These are phyloP conservation scores for Salmo trutta DNA, from an alignment of 2,797 vertebrate species.

Conservation along the genomic window DNA sequence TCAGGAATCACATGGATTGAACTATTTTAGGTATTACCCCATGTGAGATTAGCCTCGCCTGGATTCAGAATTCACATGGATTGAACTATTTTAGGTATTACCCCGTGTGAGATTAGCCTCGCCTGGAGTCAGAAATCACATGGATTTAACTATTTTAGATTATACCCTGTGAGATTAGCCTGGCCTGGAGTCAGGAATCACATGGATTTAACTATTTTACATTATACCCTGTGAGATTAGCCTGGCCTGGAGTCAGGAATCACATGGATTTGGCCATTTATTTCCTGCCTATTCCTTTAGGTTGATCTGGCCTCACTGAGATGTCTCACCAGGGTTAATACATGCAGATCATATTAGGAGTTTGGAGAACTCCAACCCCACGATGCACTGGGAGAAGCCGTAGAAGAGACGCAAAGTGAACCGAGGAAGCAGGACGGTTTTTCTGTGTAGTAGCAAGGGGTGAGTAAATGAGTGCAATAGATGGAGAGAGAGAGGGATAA, in stretches of 20 bases:
- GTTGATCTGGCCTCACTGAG: conserved; percentile 14
- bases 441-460: background rate
- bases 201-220: conserved; percentile 16
- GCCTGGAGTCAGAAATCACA: no score
- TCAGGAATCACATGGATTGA: no score
- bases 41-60: no score
- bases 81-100: no score
- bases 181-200: conserved; percentile 19
- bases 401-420: conserved; percentile 3
- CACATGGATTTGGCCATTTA: background rate
- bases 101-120: no score
- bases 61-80: no score
- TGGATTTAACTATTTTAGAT: conserved; percentile 34
- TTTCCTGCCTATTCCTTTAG: background rate
- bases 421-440: background rate
- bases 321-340: conserved; percentile 59
- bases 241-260: conserved; percentile 29
- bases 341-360: conserved; percentile 34
- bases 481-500: no score
- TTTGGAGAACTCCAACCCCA: conserved; percentile 27
- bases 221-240: conserved; percentile 43
- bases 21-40: no score
- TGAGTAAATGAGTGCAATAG: background rate
- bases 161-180: conserved; percentile 47
- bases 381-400: conserved; percentile 21